phyloP scores from a whole-genome alignment of 2,888 invertebrate genomes.

The Spicauda simplicius region DNA sequence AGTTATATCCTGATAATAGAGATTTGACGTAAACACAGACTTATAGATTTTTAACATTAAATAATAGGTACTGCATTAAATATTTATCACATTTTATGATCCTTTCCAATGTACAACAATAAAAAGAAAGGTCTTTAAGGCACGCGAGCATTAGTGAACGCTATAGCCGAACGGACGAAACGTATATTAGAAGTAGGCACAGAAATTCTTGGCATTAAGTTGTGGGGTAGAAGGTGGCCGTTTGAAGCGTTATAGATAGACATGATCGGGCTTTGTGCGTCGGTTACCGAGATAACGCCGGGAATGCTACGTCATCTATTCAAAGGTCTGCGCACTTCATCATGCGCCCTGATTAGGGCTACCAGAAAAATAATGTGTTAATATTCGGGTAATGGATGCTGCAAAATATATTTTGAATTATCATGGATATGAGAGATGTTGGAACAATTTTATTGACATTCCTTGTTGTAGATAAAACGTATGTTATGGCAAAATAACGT shows the following conservation, averaged over 20 bases:
- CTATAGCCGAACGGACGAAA: background rate
- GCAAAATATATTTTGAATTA: constrained; percentile 8
- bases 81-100: background rate
- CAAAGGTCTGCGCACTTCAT: constrained; percentile 27
- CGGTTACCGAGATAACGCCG: constrained; percentile 28
- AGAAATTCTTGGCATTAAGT: constrained; percentile 19
- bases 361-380: constrained; percentile 18
- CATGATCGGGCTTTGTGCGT: constrained; percentile 20
- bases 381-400: background rate
- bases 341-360: constrained; percentile 26
- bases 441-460: too few relatives aligned
- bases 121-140: background rate
- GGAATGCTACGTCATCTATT: constrained; percentile 33
- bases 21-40: too few relatives aligned
- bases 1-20: too few relatives aligned
- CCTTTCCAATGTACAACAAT: background rate
- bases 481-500: too few relatives aligned
- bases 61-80: too few relatives aligned
- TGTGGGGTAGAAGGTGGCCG: constrained; percentile 3
- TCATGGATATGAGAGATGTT: background rate
- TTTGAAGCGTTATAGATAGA: constrained; percentile 19
- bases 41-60: too few relatives aligned
- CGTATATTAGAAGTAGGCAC: background rate
- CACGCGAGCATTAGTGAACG: background rate
- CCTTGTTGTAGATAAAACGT: too few relatives aligned